Conservation (phyloP, 1,140 invertebrate genomes). For the Temnothorax curvispinosus region DNA sequence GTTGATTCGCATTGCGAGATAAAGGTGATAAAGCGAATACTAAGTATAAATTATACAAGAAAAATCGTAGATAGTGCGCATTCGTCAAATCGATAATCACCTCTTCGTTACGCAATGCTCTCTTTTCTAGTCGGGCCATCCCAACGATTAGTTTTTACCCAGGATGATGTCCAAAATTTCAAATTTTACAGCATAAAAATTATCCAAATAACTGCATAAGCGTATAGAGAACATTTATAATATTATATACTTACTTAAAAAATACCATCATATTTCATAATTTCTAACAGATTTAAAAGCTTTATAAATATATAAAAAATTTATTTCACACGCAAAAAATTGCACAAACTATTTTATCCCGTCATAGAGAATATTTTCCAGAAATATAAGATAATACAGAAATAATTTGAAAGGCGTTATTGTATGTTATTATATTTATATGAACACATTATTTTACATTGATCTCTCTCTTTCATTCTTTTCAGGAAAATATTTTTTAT, state of each 20-base stretch:
- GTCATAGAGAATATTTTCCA: no score
- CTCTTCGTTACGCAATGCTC: not conserved
- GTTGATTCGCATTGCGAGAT: slow-evolving; percentile 45
- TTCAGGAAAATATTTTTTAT: not conserved
- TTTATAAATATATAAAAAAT: not conserved
- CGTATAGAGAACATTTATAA: not conserved
- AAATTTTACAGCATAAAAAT: not conserved
- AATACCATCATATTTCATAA: not conserved
- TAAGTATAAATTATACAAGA: slow-evolving; percentile 35
- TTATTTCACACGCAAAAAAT: not conserved
- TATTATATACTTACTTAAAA: not conserved
- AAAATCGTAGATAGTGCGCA: slow-evolving; percentile 38
- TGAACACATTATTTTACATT: not conserved
- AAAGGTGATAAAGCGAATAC: slow-evolving; percentile 52
- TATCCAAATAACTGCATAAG: not conserved
- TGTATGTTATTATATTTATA: no score
- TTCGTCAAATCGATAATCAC: slow-evolving; percentile 37
- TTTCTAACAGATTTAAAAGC: not conserved
- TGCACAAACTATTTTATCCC: not conserved
- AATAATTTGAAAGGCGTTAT: no score
- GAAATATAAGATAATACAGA: no score
- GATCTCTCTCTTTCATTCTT: not conserved
- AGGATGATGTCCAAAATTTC: not conserved
- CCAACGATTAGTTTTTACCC: not conserved
- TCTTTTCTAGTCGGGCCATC: not conserved